phyloP scores from a whole-genome alignment of 2,888 invertebrate genomes.

The Drosophila longiperda region DNA sequence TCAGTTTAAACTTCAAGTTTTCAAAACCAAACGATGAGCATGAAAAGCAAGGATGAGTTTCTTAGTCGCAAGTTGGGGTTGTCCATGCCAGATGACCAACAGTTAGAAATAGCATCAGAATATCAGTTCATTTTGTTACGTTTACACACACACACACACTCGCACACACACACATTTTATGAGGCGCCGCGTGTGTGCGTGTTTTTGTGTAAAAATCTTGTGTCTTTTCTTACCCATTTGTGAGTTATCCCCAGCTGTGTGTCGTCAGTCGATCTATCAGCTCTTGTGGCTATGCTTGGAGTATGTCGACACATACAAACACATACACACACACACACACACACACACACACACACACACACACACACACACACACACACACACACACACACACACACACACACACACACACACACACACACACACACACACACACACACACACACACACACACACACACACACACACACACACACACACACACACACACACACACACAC shows the following conservation, averaged over 20 bases:
- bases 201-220: constrained; percentile 6
- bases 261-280: constrained; percentile 15
- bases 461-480: constrained; percentile 17
- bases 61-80: constrained; percentile 52
- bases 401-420: constrained; percentile 24
- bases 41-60: constrained; percentile 70
- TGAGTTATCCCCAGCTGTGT: constrained; percentile 26
- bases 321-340: constrained; percentile 21
- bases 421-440: constrained; percentile 12
- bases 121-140: background rate
- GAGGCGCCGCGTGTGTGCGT: constrained; percentile 9
- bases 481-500: constrained; percentile 8
- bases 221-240: constrained; percentile 23
- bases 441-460: constrained; percentile 16
- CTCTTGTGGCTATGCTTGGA: constrained; percentile 22
- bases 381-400: constrained; percentile 12
- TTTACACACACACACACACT: background rate
- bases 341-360: constrained; percentile 24
- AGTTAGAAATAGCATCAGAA: constrained; percentile 10
- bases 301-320: constrained; percentile 13
- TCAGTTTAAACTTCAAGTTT: background rate
- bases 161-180: constrained; percentile 2
- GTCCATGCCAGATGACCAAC: constrained; percentile 6
- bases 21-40: constrained; percentile 28
- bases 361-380: constrained; percentile 13